A percentile compares a stretch with the other conserved stretches of the same genome.
Conservation (phyloP, 2,797 vertebrate genomes). For the Spinus pinus region DNA sequence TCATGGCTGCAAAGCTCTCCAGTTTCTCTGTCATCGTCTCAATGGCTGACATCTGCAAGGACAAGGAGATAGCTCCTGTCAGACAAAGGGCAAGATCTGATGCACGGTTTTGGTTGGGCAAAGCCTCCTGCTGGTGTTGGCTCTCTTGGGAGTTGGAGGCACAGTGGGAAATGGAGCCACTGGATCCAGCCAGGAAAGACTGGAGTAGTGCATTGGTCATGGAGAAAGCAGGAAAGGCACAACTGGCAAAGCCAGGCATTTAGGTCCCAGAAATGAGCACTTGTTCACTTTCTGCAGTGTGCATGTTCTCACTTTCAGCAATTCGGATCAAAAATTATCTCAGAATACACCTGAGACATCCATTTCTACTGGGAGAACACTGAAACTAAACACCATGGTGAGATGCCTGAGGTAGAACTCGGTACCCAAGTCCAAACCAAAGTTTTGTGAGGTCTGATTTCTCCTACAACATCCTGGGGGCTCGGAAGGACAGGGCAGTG, state of each 20-base stretch:
- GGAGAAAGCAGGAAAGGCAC: background rate
- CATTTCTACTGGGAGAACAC: background rate
- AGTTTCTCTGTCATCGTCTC: constrained; percentile 98
- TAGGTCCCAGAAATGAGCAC: rapidly evolving
- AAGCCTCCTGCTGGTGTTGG: background rate
- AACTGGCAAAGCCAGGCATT: background rate
- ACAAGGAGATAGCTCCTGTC: background rate
- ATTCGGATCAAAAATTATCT: background rate
- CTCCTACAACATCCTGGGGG: rapidly evolving
- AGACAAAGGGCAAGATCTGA: background rate
- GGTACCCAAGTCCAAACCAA: rapidly evolving
- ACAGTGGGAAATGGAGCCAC: background rate
- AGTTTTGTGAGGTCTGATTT: background rate
- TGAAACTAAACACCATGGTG: rapidly evolving
- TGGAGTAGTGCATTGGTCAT: rapidly evolving
- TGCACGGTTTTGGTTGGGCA: rapidly evolving
- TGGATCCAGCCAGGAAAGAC: background rate
- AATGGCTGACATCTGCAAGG: constrained; percentile 92
- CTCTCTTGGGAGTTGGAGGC: background rate
- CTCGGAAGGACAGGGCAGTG: rapidly evolving
- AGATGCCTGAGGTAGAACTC: background rate
- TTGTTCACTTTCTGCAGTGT: background rate
- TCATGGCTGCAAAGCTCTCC: constrained; percentile 92
- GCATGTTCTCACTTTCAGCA: background rate
- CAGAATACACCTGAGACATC: rapidly evolving